These are phyloP conservation scores for Neosalanx taihuensis DNA, from an alignment of 2,797 vertebrate genomes.

Conservation along the genomic window DNA sequence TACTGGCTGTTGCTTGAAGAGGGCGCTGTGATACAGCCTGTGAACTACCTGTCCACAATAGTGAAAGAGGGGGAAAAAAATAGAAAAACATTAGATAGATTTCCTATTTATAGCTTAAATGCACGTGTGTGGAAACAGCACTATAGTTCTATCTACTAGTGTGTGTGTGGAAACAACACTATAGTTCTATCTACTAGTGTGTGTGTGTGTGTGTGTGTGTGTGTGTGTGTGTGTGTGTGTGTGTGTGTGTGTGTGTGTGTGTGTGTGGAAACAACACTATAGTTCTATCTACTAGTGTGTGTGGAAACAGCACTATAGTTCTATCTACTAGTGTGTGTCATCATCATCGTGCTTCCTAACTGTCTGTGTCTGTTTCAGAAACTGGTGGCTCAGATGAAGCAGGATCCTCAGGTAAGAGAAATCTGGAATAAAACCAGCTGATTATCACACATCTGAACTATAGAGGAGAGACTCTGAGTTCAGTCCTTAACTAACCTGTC, in stretches of 20 bases:
- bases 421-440: neutral
- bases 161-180: neutral
- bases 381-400: constrained; percentile 90
- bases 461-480: neutral
- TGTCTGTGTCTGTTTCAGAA: constrained; percentile 65
- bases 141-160: neutral
- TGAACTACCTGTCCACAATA: neutral
- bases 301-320: neutral
- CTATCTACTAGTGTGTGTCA: neutral
- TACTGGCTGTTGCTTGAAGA: constrained; percentile 33
- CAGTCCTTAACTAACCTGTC: neutral
- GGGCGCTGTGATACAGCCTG: constrained; percentile 35
- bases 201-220: neutral
- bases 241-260: neutral
- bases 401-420: constrained; percentile 85
- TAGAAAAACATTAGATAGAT: neutral
- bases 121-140: neutral
- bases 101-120: neutral
- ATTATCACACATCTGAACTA: neutral
- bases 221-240: too few species aligned
- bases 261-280: neutral
- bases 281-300: neutral
- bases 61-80: neutral
- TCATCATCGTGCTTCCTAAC: constrained; percentile 8
- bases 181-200: too few species aligned